Conservation (phyloP, 2,797 vertebrate species). For the Epinephelus malabaricus region DNA sequence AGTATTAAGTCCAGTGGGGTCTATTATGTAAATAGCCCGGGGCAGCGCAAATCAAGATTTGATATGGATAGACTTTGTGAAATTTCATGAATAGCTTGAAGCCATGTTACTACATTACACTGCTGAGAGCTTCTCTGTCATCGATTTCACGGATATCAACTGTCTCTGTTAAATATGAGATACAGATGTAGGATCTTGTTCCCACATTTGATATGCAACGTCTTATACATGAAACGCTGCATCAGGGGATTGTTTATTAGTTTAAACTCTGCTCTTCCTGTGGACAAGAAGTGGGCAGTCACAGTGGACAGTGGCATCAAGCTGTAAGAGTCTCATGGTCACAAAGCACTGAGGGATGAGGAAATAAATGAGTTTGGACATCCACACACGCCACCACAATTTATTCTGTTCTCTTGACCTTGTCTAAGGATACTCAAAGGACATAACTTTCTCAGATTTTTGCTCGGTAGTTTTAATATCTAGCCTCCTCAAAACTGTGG, state of each 20-base stretch:
- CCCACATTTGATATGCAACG: constrained; percentile 69
- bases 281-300: constrained; percentile 41
- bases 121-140: constrained; percentile 49
- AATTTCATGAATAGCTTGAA: constrained; percentile 56
- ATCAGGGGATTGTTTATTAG: constrained; percentile 67
- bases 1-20: constrained; percentile 33
- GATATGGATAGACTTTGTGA: constrained; percentile 50
- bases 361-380: constrained; percentile 29
- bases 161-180: constrained; percentile 65
- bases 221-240: constrained; percentile 32
- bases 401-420: constrained; percentile 28
- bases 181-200: constrained; percentile 75
- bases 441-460: constrained; percentile 25
- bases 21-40: constrained; percentile 52
- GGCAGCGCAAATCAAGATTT: constrained; percentile 50
- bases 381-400: constrained; percentile 18
- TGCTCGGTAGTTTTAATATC: neutral
- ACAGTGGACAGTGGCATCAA: constrained; percentile 51
- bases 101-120: constrained; percentile 37
- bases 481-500: no score
- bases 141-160: constrained; percentile 75
- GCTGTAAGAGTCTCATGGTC: constrained; percentile 40
- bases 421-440: constrained; percentile 7
- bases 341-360: constrained; percentile 23
- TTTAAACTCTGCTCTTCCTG: constrained; percentile 69